Evolutionary conservation across 2,113 vertebrate species (phyloP).

Genomic region (Pangasianodon gigas): DNA sequence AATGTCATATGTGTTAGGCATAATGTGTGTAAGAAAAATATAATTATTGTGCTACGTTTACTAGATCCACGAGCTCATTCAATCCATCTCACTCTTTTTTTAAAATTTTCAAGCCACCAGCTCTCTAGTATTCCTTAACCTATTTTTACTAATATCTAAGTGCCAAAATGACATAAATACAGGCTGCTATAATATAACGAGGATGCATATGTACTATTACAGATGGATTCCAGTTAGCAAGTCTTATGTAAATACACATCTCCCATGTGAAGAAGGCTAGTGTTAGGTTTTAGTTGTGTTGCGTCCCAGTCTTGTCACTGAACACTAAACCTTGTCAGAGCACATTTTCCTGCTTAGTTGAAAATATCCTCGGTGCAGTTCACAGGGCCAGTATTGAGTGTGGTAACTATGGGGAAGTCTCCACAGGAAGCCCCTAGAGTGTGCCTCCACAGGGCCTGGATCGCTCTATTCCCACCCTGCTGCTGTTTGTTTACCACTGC

Average conservation of each 20-base stretch:
- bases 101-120: not conserved
- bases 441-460: slow-evolving; percentile 53
- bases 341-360: slow-evolving; percentile 43
- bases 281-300: slow-evolving; percentile 35
- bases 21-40: not conserved
- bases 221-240: not conserved
- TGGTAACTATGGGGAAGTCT: slow-evolving; percentile 71
- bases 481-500: slow-evolving; percentile 71
- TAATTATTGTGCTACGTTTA: slow-evolving; percentile 7
- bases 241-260: not conserved
- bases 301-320: not conserved
- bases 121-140: not conserved
- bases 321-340: slow-evolving; percentile 19
- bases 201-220: not conserved
- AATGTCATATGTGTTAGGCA: not conserved
- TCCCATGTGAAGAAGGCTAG: slow-evolving; percentile 28
- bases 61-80: not conserved
- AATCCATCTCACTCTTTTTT: not conserved
- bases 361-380: slow-evolving; percentile 50
- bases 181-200: not conserved
- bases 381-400: slow-evolving; percentile 35
- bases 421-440: slow-evolving; percentile 68
- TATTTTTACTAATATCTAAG: not conserved
- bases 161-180: not conserved
- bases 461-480: slow-evolving; percentile 68